Evolutionary conservation across 2,113 vertebrate genomes (phyloP).

Genomic region (Myotis brandtii): DNA sequence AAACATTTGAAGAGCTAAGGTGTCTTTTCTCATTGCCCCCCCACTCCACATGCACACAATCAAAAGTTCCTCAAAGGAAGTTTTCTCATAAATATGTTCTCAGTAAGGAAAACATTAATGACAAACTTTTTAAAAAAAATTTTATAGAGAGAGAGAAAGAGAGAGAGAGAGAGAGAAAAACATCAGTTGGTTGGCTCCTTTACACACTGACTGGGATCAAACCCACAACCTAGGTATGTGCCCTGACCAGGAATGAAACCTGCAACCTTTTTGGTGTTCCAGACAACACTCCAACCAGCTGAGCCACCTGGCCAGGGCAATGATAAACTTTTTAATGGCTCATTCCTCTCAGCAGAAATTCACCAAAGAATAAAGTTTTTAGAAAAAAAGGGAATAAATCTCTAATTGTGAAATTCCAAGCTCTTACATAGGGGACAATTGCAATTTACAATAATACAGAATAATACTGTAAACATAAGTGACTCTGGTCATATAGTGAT

Average conservation of each 20-base stretch:
- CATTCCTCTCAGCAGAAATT: not conserved
- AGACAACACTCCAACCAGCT: too few relatives aligned
- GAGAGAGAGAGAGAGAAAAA: not conserved
- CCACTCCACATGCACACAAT: not conserved
- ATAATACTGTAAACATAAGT: too few relatives aligned
- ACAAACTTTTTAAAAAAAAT: not conserved
- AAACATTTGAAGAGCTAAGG: not conserved
- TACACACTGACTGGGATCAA: not conserved
- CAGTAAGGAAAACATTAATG: not conserved
- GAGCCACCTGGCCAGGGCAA: too few relatives aligned
- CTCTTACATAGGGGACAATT: not conserved
- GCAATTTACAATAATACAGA: too few relatives aligned
- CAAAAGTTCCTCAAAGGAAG: slow-evolving; percentile 24
- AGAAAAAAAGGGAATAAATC: slow-evolving; percentile 20
- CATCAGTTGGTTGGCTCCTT: not conserved
- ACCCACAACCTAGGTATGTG: not conserved
- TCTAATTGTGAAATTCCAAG: not conserved
- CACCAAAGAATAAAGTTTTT: not conserved
- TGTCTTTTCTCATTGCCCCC: not conserved
- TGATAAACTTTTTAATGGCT: not conserved
- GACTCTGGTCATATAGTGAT: too few relatives aligned
- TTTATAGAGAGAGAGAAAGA: not conserved
- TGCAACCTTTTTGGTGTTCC: too few relatives aligned
- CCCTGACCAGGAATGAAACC: too few relatives aligned
- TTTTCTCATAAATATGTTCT: not conserved